Conservation (phyloP, 2,888 invertebrate species). For the Diarsia mendica region DNA sequence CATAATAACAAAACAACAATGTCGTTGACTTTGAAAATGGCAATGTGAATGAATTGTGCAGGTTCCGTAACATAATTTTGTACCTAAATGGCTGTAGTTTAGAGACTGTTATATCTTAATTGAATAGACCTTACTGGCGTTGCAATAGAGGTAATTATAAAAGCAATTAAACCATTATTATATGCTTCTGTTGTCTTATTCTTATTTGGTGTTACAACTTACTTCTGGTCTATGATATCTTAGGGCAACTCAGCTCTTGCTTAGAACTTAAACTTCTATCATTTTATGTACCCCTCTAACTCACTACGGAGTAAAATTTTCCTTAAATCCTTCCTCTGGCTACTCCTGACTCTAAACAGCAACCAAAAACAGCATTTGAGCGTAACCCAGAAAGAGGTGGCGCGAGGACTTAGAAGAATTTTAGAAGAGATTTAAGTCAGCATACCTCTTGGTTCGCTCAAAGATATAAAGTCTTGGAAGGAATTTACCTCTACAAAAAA, state of each 20-base stretch:
- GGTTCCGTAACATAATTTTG: slow-evolving; percentile 43
- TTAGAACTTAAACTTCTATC: not conserved
- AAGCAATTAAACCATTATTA: slow-evolving; percentile 7
- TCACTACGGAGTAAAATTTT: not conserved
- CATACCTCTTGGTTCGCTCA: no score
- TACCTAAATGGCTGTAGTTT: slow-evolving; percentile 27
- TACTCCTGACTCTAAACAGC: no score
- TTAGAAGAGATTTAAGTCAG: no score
- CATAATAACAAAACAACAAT: slow-evolving; percentile 61
- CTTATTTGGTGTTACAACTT: not conserved
- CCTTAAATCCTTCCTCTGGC: not conserved
- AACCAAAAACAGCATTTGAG: no score
- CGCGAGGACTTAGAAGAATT: no score
- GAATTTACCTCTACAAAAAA: no score
- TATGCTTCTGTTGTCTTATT: slow-evolving; percentile 3
- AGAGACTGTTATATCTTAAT: slow-evolving; percentile 44
- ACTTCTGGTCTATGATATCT: not conserved
- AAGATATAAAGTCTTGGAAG: no score
- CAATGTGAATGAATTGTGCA: slow-evolving; percentile 57
- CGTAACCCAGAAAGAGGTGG: no score
- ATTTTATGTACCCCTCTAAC: not conserved
- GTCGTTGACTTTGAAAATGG: slow-evolving; percentile 63
- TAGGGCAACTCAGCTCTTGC: not conserved
- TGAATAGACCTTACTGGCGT: not conserved
- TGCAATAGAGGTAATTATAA: not conserved